Base-by-base conservation (phyloP, 2,888 invertebrate species). In the Thumatha senex region DNA sequence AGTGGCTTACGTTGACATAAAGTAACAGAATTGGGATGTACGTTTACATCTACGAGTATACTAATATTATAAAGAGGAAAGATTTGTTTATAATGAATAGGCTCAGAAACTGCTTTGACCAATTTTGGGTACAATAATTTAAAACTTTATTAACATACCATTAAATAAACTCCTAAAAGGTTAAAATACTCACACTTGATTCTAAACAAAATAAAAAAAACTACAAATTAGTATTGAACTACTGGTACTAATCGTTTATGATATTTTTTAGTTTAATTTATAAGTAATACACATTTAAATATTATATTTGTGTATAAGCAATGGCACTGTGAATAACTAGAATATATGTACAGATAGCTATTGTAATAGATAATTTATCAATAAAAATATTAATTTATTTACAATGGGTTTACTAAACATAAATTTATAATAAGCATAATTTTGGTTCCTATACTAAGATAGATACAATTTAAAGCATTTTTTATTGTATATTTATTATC, bases 391-490 rank as follows among this genome's bases (percentile, higher is more conserved):
- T 86, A 85, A 89, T 85, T 89, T 89, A 89, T 89, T 88, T 81
- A 80, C 77, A 75, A 58, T 78, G 76, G 75, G 70, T 72, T 74
- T 72, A 73, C 47, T 56, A 60, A 62, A 56, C 51, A 64, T 69
- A 68, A n/a, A 65, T 68, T 72, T 72, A 74, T 4, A 63, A 69
- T 67, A 61, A 73, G 70, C 79, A 73, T 78, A 72, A 80, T 84
- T 89, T 91, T 90, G 89, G 90, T 91, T 91, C 90, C 90, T 91
- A 91, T 86, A 76, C 77, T 89, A 88, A 87, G 87, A 82, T 88
- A 86, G 78, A 80, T 67, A 74, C 78, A 76, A 67, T 72, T 70
- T 74, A 69, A 72, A 61, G 79, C 75, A 79, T 86, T 81, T 84
- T 77, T 80, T 81, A 83, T 76, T 80, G 77, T 86, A 82, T 86